phyloP scores from a whole-genome alignment of 2,113 vertebrate species.

The Hyaena hyaena region DNA sequence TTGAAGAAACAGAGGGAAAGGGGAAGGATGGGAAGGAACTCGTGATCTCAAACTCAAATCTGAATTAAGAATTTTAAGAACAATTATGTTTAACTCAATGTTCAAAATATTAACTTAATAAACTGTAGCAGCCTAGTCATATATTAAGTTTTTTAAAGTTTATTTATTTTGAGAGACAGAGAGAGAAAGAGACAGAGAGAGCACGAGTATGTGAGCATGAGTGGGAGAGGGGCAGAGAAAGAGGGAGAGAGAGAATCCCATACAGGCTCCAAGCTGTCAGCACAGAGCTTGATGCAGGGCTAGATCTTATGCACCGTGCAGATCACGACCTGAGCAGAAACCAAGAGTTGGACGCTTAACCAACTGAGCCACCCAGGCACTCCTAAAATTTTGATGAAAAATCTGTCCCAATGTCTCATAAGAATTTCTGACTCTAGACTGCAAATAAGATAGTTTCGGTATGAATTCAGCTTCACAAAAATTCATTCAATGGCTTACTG shows the following conservation, averaged over 20 bases:
- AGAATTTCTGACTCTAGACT: neutral
- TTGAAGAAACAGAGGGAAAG: neutral
- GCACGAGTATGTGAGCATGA: no score
- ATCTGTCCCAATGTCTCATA: neutral
- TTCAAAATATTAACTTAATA: neutral
- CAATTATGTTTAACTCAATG: neutral
- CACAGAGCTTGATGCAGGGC: no score
- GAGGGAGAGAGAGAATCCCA: no score
- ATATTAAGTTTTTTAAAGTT: neutral
- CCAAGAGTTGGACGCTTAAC: no score
- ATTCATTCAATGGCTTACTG: neutral
- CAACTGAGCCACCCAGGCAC: no score
- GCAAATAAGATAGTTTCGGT: neutral
- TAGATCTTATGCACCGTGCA: no score
- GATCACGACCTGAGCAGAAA: no score
- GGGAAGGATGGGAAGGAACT: neutral
- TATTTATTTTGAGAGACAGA: no score
- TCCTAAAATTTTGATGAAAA: neutral
- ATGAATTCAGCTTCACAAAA: neutral
- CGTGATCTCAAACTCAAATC: neutral
- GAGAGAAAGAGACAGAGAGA: no score
- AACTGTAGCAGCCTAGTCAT: neutral
- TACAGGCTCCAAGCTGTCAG: no score
- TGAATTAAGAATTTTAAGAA: neutral
- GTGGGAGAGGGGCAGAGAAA: no score